These are phyloP conservation scores for Phymastichus coffea DNA, from an alignment of 1,140 invertebrate species.

Conservation along the genomic window DNA sequence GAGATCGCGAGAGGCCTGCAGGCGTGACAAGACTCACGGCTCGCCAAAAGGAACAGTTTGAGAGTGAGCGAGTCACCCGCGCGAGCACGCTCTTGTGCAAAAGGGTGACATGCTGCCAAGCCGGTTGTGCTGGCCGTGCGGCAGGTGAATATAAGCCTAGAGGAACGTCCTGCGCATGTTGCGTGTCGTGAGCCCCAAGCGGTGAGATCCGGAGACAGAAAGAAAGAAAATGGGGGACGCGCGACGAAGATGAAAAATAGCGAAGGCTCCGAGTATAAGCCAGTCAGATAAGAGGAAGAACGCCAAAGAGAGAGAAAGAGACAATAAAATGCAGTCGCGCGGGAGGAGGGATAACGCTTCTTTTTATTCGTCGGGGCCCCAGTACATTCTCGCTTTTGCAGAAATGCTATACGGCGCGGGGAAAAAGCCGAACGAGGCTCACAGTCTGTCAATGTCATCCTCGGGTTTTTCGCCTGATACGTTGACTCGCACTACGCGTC, in stretches of 20 bases:
- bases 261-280: neutral
- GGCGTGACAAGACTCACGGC: constrained; percentile 51
- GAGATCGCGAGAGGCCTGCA: constrained; percentile 38
- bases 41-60: constrained; percentile 43
- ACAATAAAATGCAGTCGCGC: too few relatives aligned
- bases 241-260: constrained; percentile 3
- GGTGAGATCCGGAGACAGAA: neutral
- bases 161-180: constrained; percentile 4
- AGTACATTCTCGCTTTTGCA: neutral
- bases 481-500: too few relatives aligned
- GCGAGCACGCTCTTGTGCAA: constrained; percentile 12
- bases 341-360: neutral
- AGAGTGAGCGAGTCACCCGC: constrained; percentile 47
- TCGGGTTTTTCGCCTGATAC: too few relatives aligned
- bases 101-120: constrained; percentile 55
- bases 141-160: constrained; percentile 18
- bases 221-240: neutral
- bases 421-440: too few relatives aligned
- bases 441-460: too few relatives aligned
- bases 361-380: neutral
- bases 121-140: constrained; percentile 40
- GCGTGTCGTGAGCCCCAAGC: neutral
- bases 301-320: neutral
- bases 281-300: neutral
- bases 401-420: too few relatives aligned